Evolutionary conservation across 2,888 invertebrate genomes (phyloP).

Genomic region (Neoascia interrupta): DNA sequence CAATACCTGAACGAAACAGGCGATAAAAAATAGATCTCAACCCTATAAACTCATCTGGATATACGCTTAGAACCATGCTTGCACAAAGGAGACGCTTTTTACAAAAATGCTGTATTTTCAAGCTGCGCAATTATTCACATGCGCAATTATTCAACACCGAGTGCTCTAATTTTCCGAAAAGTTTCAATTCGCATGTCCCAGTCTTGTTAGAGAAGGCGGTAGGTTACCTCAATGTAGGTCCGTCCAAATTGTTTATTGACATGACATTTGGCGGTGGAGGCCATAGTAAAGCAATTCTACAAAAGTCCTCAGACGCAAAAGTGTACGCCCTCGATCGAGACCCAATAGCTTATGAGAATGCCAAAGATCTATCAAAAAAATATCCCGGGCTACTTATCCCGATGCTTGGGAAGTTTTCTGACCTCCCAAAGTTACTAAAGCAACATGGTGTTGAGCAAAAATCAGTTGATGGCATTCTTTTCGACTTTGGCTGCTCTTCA

Average conservation of each 20-base stretch:
- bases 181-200: slow-evolving; percentile 82
- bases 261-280: slow-evolving; percentile 99
- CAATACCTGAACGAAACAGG: slow-evolving; percentile 82
- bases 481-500: slow-evolving; percentile 97
- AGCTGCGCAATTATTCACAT: too few species aligned
- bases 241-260: slow-evolving; percentile 87
- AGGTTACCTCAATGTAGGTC: slow-evolving; percentile 83
- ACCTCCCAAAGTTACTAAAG: slow-evolving; percentile 86
- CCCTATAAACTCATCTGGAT: too few species aligned
- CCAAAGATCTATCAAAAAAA: slow-evolving; percentile 83
- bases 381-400: slow-evolving; percentile 88
- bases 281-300: slow-evolving; percentile 88
- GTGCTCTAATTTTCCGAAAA: not conserved
- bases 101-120: too few species aligned
- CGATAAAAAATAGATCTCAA: slow-evolving; percentile 71
- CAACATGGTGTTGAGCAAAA: slow-evolving; percentile 82
- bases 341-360: slow-evolving; percentile 87
- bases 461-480: slow-evolving; percentile 91
- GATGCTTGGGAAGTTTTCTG: slow-evolving; percentile 93
- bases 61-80: too few species aligned
- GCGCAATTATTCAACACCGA: too few species aligned
- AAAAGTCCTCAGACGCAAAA: slow-evolving; percentile 83
- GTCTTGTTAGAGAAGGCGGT: slow-evolving; percentile 88
- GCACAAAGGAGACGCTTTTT: slow-evolving; percentile 70
- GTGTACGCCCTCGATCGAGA: slow-evolving; percentile 94